These are phyloP conservation scores for Aphodius granarius DNA, from an alignment of 2,888 invertebrate species.

Conservation along the genomic window DNA sequence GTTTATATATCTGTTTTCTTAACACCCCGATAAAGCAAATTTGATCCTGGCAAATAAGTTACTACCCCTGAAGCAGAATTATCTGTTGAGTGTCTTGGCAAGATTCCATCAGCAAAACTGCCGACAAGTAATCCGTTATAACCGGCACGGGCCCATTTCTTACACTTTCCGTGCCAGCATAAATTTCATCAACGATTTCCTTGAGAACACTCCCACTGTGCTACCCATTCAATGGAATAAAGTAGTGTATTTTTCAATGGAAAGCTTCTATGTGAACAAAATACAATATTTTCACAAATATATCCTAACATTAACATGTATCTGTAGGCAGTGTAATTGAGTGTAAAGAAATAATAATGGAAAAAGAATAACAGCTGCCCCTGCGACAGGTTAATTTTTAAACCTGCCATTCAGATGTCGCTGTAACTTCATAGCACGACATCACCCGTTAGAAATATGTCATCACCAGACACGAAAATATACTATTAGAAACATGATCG, in stretches of 20 bases:
- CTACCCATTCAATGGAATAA: background rate
- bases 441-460: background rate
- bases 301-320: too few species aligned
- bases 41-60: constrained; percentile 1
- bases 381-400: background rate
- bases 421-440: background rate
- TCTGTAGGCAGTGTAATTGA: too few species aligned
- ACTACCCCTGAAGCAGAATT: constrained; percentile 1
- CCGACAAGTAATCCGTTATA: background rate
- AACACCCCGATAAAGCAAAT: background rate
- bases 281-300: too few species aligned
- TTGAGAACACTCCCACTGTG: background rate
- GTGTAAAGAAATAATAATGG: background rate
- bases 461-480: background rate
- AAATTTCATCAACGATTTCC: background rate
- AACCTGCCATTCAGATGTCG: background rate
- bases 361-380: background rate
- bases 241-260: background rate
- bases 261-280: background rate
- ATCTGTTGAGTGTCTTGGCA: constrained; percentile 11
- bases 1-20: background rate
- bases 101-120: background rate
- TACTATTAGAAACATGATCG: background rate
- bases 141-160: background rate
- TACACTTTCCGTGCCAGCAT: background rate